Base-by-base conservation (phyloP, 2,797 vertebrate genomes). In the Sebastes goodei region DNA sequence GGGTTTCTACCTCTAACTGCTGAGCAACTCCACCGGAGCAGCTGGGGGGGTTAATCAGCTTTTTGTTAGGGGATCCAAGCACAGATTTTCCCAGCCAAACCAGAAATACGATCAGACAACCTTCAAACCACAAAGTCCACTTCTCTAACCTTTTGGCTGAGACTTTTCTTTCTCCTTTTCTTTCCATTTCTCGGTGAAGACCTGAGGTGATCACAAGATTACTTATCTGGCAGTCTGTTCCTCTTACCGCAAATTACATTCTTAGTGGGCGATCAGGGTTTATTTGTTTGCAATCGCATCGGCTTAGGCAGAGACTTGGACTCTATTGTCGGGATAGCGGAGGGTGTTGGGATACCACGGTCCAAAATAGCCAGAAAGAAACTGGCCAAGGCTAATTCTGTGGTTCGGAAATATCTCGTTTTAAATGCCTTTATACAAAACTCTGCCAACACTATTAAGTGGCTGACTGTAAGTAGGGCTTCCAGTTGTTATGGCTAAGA, bases 221-320 rank as follows among this genome's bases (percentile, higher is more conserved):
- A 29, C 65, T 80, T 38, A 21, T 33, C 59, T 5, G 15, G n/a
- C 49, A 17, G 71, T 66, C 77, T 55, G 57, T 29, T 49, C 10
- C 52, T 29, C 32, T 62, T 6, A 56, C 33, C 67, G 63, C 72
- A 75, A 71, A 79, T 76, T 38, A 27, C 35, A 38, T 79, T 65
- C 67, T 75, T 59, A 68, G 72, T 56, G 55, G 55, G 69, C 56
- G 23, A 86, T 86, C 60, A 17, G 52, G 55, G 62, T 84, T 86
- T 68, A 71, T 82, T 85, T 85, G 62, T 76, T 75, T 86, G 85
- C 77, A 66, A 32, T 80, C 56, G 25, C 86, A 76, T 77, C 59
- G 15, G 85, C 74, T 86, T 62, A 81, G 57, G 68, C 71, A 25
- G 56, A 30, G 70, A 76, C 66, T 86, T 64, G 67, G 78, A 78